A percentile compares a stretch with the other conserved stretches of the same genome.
Evolutionary conservation across 2,113 vertebrate species (phyloP).

Genomic region (Ginglymostoma cirratum): DNA sequence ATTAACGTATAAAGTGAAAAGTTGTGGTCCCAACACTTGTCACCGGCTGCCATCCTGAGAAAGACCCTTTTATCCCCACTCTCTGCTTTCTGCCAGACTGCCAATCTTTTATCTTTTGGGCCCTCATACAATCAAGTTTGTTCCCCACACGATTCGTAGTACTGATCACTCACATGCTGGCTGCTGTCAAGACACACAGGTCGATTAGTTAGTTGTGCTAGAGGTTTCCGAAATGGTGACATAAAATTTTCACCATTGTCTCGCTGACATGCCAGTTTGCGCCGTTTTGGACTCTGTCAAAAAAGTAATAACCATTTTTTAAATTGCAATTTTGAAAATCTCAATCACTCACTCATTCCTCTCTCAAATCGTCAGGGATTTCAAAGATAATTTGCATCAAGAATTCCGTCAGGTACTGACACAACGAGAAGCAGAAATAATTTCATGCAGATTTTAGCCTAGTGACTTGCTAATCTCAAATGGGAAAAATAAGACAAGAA

Average conservation of each 20-base stretch:
- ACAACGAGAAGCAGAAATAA: neutral
- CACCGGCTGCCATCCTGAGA: no score
- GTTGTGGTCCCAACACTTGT: no score
- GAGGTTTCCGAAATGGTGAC: constrained; percentile 73
- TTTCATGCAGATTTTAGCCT: neutral
- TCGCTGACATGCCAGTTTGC: constrained; percentile 47
- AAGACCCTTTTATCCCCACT: no score
- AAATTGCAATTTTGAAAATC: neutral
- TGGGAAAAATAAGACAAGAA: constrained; percentile 3
- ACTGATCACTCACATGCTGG: constrained; percentile 68
- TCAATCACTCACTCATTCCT: neutral
- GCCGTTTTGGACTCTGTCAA: constrained; percentile 61
- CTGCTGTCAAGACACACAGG: constrained; percentile 66
- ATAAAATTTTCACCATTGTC: constrained; percentile 54
- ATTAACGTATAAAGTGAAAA: no score
- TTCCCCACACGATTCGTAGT: neutral
- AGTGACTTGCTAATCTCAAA: neutral
- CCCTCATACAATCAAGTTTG: neutral
- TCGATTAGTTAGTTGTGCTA: constrained; percentile 63
- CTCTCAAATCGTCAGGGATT: neutral
- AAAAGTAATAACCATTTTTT: neutral
- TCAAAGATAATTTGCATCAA: neutral
- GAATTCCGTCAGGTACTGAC: neutral
- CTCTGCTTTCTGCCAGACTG: no score
- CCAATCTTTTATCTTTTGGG: neutral